Percentiles rank a stretch among this genome's conserved stretches.
phyloP scores from a whole-genome alignment of 2,113 vertebrate genomes.

The Myiopsitta monachus region DNA sequence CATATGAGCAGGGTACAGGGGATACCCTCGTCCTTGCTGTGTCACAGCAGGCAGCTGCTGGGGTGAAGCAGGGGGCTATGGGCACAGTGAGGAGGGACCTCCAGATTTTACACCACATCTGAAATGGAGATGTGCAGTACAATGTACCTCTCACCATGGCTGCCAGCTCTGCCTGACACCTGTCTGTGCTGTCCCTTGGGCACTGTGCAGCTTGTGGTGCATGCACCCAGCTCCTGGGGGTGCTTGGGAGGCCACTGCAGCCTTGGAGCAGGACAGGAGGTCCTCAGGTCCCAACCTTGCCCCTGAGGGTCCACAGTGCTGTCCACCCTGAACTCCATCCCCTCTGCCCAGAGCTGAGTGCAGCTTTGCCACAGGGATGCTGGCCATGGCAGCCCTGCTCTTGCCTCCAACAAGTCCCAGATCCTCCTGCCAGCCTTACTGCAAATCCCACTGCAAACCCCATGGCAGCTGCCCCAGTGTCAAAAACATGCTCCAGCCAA shows the following conservation, averaged over 20 bases:
- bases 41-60: background rate
- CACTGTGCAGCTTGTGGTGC: background rate
- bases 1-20: background rate
- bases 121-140: background rate
- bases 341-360: background rate
- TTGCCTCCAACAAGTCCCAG: background rate
- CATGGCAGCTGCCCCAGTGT: fast-evolving
- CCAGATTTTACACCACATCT: background rate
- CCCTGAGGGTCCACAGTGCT: fast-evolving
- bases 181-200: background rate
- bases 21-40: background rate
- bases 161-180: background rate
- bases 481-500: background rate
- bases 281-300: background rate
- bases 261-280: background rate
- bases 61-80: background rate
- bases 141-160: fast-evolving
- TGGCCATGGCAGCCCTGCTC: background rate
- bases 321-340: background rate
- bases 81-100: fast-evolving
- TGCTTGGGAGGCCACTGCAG: background rate
- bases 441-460: background rate
- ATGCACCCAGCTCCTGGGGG: background rate
- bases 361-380: background rate
- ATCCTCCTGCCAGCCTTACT: background rate